These are phyloP conservation scores for Copsychus sechellarum DNA, from an alignment of 2,113 vertebrate species.

Conservation along the genomic window DNA sequence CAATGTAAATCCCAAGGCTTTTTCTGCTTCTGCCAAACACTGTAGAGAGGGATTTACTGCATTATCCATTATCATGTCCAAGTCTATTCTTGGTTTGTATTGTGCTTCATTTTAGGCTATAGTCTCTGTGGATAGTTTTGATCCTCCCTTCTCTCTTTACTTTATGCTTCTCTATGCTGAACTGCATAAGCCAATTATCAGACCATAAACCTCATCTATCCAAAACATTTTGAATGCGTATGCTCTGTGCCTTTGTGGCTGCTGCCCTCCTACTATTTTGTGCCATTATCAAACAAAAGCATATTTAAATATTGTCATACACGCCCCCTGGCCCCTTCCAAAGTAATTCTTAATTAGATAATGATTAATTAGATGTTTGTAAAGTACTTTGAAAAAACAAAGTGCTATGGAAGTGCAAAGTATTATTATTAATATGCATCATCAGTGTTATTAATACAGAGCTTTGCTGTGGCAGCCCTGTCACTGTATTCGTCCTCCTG, in stretches of 20 bases:
- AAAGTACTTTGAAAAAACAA: slow-evolving; percentile 41
- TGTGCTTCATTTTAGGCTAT: slow-evolving; percentile 60
- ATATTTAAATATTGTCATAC: slow-evolving; percentile 55
- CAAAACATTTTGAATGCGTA: slow-evolving; percentile 50
- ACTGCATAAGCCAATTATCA: slow-evolving; percentile 65
- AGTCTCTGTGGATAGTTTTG: slow-evolving; percentile 66
- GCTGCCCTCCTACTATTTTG: slow-evolving; percentile 58
- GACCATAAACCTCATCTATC: slow-evolving; percentile 66
- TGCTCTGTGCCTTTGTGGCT: slow-evolving; percentile 59
- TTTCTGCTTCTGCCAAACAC: slow-evolving; percentile 60
- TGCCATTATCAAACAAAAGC: slow-evolving; percentile 58
- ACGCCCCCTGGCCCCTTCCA: slow-evolving; percentile 13
- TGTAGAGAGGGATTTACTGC: slow-evolving; percentile 57
- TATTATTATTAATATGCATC: slow-evolving; percentile 49
- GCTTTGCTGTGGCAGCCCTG: background rate
- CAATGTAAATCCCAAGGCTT: slow-evolving; percentile 61
- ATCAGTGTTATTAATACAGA: slow-evolving; percentile 19
- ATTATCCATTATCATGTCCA: slow-evolving; percentile 64
- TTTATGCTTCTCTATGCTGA: slow-evolving; percentile 50
- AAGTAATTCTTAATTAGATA: slow-evolving; percentile 65
- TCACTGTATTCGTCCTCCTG: slow-evolving; percentile 6
- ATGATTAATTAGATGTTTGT: slow-evolving; percentile 68
- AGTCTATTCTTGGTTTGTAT: slow-evolving; percentile 71
- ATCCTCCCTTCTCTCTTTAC: slow-evolving; percentile 65
- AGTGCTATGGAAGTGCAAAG: slow-evolving; percentile 11